Conservation (phyloP, 2,113 vertebrate genomes). For the Chelonoidis abingdonii region DNA sequence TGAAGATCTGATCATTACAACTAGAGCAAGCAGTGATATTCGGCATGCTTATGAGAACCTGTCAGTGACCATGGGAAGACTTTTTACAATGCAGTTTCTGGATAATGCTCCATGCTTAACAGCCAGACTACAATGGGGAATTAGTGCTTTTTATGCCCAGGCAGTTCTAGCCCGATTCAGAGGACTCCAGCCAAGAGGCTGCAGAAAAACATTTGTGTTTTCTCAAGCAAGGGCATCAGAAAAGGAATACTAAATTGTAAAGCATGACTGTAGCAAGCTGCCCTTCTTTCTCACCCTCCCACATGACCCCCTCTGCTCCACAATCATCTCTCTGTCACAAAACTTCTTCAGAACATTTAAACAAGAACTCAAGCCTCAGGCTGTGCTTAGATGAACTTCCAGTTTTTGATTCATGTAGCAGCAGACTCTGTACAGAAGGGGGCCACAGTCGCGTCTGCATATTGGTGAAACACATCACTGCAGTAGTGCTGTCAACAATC, state of each 20-base stretch:
- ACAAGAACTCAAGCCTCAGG: neutral
- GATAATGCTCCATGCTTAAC: neutral
- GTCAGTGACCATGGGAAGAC: neutral
- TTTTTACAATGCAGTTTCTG: accelerated
- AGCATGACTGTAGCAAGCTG: neutral
- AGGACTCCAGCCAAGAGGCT: neutral
- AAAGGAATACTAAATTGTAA: neutral
- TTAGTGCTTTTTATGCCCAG: neutral
- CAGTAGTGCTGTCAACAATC: neutral
- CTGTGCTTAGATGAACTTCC: neutral
- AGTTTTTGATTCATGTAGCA: neutral
- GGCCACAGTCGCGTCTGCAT: neutral
- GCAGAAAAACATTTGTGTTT: neutral
- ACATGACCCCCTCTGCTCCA: neutral
- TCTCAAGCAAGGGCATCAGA: neutral
- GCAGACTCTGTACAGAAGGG: neutral
- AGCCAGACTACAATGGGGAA: accelerated
- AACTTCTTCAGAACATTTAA: neutral
- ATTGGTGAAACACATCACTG: neutral
- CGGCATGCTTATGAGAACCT: neutral
- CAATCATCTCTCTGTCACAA: neutral
- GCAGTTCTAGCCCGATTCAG: neutral
- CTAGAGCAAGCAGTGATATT: neutral
- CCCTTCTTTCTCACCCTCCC: neutral
- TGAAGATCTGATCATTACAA: accelerated